A percentile compares a stretch with the other conserved stretches of the same genome.
These are phyloP conservation scores for Ceyx melanurus DNA, from an alignment of 2,113 vertebrate species.

Conservation along the genomic window DNA sequence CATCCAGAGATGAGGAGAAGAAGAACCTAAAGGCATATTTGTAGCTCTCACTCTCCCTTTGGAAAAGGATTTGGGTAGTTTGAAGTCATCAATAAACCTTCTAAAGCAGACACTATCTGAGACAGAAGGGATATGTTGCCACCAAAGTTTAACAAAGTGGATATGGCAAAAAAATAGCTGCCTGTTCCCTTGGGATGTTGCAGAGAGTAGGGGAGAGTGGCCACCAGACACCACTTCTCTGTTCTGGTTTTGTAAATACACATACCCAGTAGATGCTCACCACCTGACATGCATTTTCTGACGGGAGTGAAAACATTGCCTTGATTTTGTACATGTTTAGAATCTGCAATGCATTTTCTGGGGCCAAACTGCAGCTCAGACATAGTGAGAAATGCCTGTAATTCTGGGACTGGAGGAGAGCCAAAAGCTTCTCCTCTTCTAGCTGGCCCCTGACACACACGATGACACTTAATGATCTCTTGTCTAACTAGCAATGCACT, in stretches of 20 bases:
- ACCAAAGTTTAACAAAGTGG: background rate
- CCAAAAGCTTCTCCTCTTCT: background rate
- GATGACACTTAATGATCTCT: conserved; percentile 17
- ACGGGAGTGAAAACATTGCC: background rate
- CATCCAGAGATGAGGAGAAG: background rate
- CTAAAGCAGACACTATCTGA: background rate
- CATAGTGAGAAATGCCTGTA: background rate
- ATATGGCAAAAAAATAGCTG: background rate
- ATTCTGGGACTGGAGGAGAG: background rate
- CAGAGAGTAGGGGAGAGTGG: background rate
- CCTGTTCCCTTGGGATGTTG: background rate
- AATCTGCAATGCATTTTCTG: background rate
- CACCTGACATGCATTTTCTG: background rate
- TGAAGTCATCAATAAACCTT: background rate
- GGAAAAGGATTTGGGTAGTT: background rate
- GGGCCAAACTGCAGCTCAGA: background rate
- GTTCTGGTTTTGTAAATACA: background rate
- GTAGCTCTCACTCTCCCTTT: background rate
- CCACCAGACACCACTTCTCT: background rate
- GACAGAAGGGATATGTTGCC: background rate
- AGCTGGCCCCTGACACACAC: background rate
- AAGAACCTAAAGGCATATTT: background rate
- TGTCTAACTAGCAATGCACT: background rate
- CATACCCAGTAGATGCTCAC: background rate
- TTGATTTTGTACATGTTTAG: background rate